Base-by-base conservation (phyloP, 2,888 invertebrate genomes). In the Carabus problematicus region DNA sequence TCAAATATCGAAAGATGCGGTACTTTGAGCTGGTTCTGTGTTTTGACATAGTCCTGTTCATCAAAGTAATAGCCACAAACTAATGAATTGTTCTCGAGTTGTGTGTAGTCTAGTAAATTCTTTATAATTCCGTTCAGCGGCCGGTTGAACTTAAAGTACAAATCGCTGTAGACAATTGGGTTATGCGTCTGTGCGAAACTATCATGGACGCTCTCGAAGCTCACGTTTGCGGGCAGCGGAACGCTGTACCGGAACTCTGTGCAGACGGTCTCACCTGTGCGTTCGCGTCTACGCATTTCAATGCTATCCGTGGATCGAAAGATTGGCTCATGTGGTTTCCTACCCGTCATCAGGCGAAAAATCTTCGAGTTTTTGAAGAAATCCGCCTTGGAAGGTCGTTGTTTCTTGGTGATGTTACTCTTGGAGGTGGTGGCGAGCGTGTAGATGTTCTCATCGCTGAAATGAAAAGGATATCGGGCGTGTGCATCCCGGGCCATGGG, bases 111-210 rank as follows among this genome's bases (percentile, higher is more conserved):
- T n/a, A 12, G 29, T 14, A 64, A 52, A 43, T 64, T 72, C 66
- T 75, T 45, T 29, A 73, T 43, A 61, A 66, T 63, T 45, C 72
- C 71, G 43, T 72, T 71, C 59, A 79, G 70, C 52, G 74, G 73
- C 69, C 73, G 69, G 69, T 76, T 75, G 59, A 72, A 49, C 71
- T 76, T 77, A 72, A 80, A 77, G 71, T 76, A 79, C 16, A 74
- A 63, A 74, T 79, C 77, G 66, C 77, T 78, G 66, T 76, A 79
- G 72, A 76, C 70, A 29, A 72, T 40, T 16, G 59, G 59, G 14
- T 19, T 41, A 9, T 8, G 14, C 8, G 41, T 8, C 9, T 19
- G 19, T 14, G 14, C 8, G 8, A 14, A 42, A 16, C 19, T 40
- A 52, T 52, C 16, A 16, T 16, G n/a, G 9, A 52, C 12, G 12